Conservation (phyloP, 2,113 vertebrate species). For the Pygoscelis antarcticus region DNA sequence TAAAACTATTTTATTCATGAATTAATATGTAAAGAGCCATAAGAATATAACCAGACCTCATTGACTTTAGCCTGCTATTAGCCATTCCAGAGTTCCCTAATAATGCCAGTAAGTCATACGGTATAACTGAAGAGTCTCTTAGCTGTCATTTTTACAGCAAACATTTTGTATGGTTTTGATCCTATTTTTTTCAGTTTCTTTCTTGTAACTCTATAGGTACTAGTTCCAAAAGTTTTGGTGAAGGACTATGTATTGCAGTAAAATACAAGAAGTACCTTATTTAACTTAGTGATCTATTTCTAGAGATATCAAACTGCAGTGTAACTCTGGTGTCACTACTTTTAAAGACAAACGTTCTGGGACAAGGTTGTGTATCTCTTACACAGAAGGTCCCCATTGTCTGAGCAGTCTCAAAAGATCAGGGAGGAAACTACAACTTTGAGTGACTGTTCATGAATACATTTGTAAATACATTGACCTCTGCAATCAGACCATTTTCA, state of each 20-base stretch:
- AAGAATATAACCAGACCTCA: not conserved
- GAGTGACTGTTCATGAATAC: not conserved
- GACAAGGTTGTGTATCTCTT: not conserved
- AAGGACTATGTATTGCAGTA: not conserved
- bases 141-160: not conserved
- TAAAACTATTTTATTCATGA: conserved; percentile 1
- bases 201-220: not conserved
- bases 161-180: not conserved
- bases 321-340: not conserved
- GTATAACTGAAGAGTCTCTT: not conserved
- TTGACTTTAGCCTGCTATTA: conserved; percentile 5
- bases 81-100: not conserved
- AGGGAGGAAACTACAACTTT: not conserved
- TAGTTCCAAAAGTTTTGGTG: not conserved
- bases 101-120: not conserved
- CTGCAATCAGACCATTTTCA: not conserved
- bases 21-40: not conserved
- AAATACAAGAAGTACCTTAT: not conserved
- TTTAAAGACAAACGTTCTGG: not conserved
- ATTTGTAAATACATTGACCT: not conserved
- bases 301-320: not conserved
- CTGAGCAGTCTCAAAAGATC: not conserved
- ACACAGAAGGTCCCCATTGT: not conserved
- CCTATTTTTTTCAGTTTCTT: not conserved
- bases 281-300: not conserved